Conservation (phyloP, 2,888 invertebrate species). For the Dione vanillae region DNA sequence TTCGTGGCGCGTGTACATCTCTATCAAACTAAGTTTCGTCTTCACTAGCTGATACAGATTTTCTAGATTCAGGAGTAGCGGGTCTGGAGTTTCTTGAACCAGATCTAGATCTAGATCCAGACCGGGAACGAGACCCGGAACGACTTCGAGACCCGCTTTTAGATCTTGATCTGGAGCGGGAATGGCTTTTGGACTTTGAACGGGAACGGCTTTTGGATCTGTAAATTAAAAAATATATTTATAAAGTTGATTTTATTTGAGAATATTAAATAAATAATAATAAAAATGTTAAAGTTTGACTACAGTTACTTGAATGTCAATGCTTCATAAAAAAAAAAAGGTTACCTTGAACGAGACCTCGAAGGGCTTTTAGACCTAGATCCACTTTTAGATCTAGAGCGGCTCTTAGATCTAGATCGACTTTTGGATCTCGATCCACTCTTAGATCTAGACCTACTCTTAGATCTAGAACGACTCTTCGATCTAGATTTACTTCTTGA, state of each 20-base stretch:
- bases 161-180: constrained; percentile 59
- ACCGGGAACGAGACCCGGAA: constrained; percentile 70
- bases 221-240: background rate
- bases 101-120: constrained; percentile 66
- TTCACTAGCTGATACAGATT: constrained; percentile 86
- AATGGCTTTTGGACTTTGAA: constrained; percentile 64
- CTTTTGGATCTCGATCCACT: constrained; percentile 60
- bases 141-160: constrained; percentile 62
- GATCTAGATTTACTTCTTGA: constrained; percentile 65
- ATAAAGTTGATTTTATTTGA: too few relatives aligned
- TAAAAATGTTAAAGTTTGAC: too few relatives aligned
- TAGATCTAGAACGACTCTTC: constrained; percentile 63
- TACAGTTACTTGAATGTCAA: background rate
- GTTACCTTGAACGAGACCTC: constrained; percentile 61
- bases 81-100: constrained; percentile 75
- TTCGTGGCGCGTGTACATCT: constrained; percentile 1
- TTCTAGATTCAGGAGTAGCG: constrained; percentile 84
- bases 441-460: constrained; percentile 65
- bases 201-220: constrained; percentile 67
- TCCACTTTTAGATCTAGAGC: constrained; percentile 54
- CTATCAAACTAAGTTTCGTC: constrained; percentile 67
- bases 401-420: constrained; percentile 64
- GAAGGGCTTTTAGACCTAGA: constrained; percentile 64
- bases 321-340: background rate
- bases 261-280: too few relatives aligned